Evolutionary conservation across 2,888 invertebrate genomes (phyloP), one percentile per base, ranked within the genome.

Genomic region (Caenorhabditis imperialis): DNA sequence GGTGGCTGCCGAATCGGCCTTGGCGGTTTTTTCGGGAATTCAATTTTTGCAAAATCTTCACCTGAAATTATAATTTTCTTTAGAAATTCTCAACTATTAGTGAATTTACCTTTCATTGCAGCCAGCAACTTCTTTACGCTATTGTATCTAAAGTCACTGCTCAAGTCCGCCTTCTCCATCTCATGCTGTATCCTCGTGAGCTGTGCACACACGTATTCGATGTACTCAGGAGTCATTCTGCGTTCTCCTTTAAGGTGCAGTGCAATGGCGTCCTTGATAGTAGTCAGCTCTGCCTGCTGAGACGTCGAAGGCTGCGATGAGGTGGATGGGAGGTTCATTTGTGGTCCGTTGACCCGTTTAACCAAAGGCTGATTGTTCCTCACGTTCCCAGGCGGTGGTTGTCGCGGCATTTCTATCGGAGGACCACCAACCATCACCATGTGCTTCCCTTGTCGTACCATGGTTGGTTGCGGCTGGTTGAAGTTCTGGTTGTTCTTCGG

Each of bases 151-250:
- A 14, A 0, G 22, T 67, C 67, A 0, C 18, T 6, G 2, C 10
- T 20, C 57, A 67, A n/a, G 0, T 44, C 33, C 1, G 23, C 20
- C 22, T 44, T 44, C 25, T 67, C 57, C 67, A 67, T 37, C 14
- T 67, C 67, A 7, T 23, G 10, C 27, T 44, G 6, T 3, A 67
- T 5, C 20, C 57, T 12, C 8, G n/a, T 27, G 7, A 67, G 30
- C 16, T 67, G 42, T 2, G 18, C 51, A 14, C 10, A 3, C 1
- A 67, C 57, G 23, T 51, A 67, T 7, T 44, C 18, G 7, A 23
- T 37, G 30, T 67, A 67, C 67, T 57, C 51, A 2, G 67, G 57
- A 35, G 57, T 57, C 57, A 67, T 57, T 37, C 57, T 57, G 3
- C 38, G 42, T 1, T 10, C 25, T 20, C 57, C 57, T n/a, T 27